Evolutionary conservation across 2,888 invertebrate genomes (phyloP).

Genomic region (Muscina levida): DNA sequence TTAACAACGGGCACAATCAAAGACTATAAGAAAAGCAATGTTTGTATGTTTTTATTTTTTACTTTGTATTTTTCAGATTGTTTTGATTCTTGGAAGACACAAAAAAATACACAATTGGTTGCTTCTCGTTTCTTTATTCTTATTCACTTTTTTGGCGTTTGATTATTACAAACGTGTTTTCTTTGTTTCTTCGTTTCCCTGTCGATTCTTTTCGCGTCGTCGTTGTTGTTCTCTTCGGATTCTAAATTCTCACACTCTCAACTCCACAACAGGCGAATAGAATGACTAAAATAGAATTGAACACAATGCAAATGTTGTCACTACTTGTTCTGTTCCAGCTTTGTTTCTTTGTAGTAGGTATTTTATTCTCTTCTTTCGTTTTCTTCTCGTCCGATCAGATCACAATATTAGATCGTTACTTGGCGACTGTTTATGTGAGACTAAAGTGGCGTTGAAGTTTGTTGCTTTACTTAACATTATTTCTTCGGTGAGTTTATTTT

Average conservation of each 20-base stretch:
- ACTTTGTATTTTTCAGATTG: slow-evolving; percentile 50
- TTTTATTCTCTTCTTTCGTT: neutral
- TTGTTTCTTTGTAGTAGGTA: slow-evolving; percentile 33
- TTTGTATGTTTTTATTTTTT: slow-evolving; percentile 42
- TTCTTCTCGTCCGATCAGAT: slow-evolving; percentile 45
- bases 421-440: slow-evolving; percentile 61
- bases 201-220: slow-evolving; percentile 41
- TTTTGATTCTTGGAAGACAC: slow-evolving; percentile 54
- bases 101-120: slow-evolving; percentile 52
- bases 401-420: slow-evolving; percentile 56
- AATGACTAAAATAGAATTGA: slow-evolving; percentile 60
- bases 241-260: slow-evolving; percentile 45
- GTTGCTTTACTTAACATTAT: slow-evolving; percentile 61
- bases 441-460: slow-evolving; percentile 54
- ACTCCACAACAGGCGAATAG: slow-evolving; percentile 49
- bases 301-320: slow-evolving; percentile 52
- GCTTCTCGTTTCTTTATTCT: slow-evolving; percentile 39
- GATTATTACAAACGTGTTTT: slow-evolving; percentile 58
- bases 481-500: slow-evolving; percentile 24
- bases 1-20: too few relatives aligned
- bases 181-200: slow-evolving; percentile 48
- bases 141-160: slow-evolving; percentile 42
- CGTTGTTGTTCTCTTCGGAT: slow-evolving; percentile 35
- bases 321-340: slow-evolving; percentile 23
- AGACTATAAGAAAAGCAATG: slow-evolving; percentile 20